A percentile compares a stretch with the other conserved stretches of the same genome.
Evolutionary conservation across 2,888 invertebrate species (phyloP).

Genomic region (Hirudinaria manillensis): DNA sequence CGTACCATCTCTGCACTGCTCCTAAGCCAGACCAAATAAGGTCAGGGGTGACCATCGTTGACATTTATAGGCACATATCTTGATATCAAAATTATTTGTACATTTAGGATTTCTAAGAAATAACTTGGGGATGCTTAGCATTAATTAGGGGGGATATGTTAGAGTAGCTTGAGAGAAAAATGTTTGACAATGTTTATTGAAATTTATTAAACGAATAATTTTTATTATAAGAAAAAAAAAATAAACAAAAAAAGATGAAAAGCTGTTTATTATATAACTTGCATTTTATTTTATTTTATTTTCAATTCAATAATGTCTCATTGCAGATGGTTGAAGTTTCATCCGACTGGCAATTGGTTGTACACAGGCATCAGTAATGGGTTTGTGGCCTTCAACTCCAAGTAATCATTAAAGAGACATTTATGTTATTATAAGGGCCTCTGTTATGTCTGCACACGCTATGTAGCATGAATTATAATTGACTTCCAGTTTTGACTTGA

Average conservation of each 20-base stretch:
- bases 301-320: not conserved
- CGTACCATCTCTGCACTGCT: conserved; percentile 69
- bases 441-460: too few relatives aligned
- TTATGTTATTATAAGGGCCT: not conserved
- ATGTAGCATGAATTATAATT: not conserved
- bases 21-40: conserved; percentile 76
- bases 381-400: not conserved
- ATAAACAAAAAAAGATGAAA: too few relatives aligned
- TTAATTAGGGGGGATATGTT: too few relatives aligned
- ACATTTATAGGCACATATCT: too few relatives aligned
- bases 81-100: too few relatives aligned
- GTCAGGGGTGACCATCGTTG: conserved; percentile 54
- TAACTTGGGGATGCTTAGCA: too few relatives aligned
- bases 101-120: too few relatives aligned
- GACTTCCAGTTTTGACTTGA: not conserved
- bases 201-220: too few relatives aligned
- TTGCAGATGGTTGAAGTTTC: conserved; percentile 27
- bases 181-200: too few relatives aligned
- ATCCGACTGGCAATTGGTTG: conserved; percentile 11
- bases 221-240: too few relatives aligned
- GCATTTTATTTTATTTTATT: not conserved
- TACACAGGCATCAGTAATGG: conserved; percentile 24
- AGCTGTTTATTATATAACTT: too few relatives aligned
- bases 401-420: not conserved
- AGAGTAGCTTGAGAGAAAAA: too few relatives aligned